phyloP scores from a whole-genome alignment of 1,140 invertebrate genomes.

The Micrasema longulum region DNA sequence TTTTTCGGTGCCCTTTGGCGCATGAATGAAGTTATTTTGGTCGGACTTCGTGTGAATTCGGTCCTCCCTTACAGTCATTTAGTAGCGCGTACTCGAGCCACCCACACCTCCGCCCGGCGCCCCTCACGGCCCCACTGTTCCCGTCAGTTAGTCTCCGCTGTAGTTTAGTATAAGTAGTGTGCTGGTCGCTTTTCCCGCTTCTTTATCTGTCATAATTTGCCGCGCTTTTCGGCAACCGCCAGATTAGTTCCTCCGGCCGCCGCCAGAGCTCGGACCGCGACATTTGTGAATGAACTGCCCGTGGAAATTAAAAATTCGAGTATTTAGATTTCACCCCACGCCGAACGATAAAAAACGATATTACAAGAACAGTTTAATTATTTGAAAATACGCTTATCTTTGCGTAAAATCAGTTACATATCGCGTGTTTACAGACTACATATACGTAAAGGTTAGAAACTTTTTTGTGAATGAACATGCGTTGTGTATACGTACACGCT shows the following conservation, averaged over 20 bases:
- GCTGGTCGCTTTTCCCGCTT: constrained; percentile 30
- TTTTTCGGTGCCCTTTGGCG: neutral
- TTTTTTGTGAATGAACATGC: constrained; percentile 11
- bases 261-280: constrained; percentile 8
- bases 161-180: constrained; percentile 41
- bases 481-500: no score
- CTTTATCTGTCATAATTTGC: constrained; percentile 32
- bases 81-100: constrained; percentile 35
- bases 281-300: constrained; percentile 23
- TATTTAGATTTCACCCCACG: no score
- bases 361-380: neutral
- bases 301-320: neutral
- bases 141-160: constrained; percentile 32
- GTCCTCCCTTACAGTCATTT: constrained; percentile 16
- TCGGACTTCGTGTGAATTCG: constrained; percentile 11
- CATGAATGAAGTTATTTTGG: constrained; percentile 12
- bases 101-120: constrained; percentile 21
- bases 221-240: constrained; percentile 8
- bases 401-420: neutral
- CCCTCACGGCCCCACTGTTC: constrained; percentile 17
- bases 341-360: no score
- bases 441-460: neutral
- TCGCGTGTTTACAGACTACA: neutral
- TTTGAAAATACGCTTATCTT: neutral
- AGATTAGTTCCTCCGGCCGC: constrained; percentile 26